These are phyloP conservation scores for Thaumatotibia leucotreta DNA, from an alignment of 1,140 invertebrate species.

Conservation along the genomic window DNA sequence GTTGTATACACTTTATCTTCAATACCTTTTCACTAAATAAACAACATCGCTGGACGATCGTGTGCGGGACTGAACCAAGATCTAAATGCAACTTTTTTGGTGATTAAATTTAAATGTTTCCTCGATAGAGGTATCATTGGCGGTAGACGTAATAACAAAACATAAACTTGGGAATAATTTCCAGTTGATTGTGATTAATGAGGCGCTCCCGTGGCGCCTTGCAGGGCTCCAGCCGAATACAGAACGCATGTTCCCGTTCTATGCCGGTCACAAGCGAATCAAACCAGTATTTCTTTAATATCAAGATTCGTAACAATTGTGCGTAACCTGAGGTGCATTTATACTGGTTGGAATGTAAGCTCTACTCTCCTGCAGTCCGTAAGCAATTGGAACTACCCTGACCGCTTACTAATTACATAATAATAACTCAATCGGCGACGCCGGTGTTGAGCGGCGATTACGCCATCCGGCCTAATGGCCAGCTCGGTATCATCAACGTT, in stretches of 20 bases:
- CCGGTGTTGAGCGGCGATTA: conserved; percentile 35
- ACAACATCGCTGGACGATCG: not conserved
- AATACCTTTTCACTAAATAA: too few relatives aligned
- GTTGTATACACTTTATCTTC: too few relatives aligned
- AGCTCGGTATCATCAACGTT: not conserved
- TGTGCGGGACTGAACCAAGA: not conserved
- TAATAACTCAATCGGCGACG: conserved; percentile 61
- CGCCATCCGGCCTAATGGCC: conserved; percentile 14
- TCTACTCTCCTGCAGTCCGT: not conserved
- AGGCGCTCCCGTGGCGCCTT: conserved; percentile 32
- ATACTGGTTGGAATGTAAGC: not conserved
- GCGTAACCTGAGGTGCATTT: not conserved
- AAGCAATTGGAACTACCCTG: conserved; percentile 15
- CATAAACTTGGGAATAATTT: conserved; percentile 71
- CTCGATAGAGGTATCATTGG: conserved; percentile 28
- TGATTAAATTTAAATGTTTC: not conserved
- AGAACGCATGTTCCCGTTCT: not conserved
- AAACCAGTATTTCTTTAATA: not conserved
- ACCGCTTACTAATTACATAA: conserved; percentile 54
- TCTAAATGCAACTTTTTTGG: not conserved
- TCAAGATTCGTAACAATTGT: conserved; percentile 24
- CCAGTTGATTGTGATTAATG: conserved; percentile 74
- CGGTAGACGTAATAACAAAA: conserved; percentile 48
- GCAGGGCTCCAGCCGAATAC: conserved; percentile 12
- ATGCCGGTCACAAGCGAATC: not conserved